phyloP scores from a whole-genome alignment of 1,140 invertebrate genomes.

The Sesamia nonagrioides region DNA sequence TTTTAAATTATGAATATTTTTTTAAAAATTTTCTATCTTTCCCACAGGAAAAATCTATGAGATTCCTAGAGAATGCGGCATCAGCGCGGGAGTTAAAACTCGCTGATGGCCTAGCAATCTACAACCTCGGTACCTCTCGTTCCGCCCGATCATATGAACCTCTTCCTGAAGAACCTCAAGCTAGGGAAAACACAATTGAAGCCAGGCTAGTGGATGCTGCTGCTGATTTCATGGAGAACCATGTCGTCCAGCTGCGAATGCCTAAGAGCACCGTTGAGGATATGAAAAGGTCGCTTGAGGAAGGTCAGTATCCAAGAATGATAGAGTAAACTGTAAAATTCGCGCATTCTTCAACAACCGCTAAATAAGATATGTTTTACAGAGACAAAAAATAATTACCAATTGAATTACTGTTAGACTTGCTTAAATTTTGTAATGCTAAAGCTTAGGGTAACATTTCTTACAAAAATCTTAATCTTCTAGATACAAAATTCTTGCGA shows the following conservation, averaged over 20 bases:
- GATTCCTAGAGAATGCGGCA: conserved; percentile 89
- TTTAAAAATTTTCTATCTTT: conserved; percentile 42
- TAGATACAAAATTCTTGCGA: no score
- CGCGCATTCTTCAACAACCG: no score
- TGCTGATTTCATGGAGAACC: conserved; percentile 92
- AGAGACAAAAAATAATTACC: no score
- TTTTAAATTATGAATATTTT: not conserved
- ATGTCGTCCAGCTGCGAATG: conserved; percentile 93
- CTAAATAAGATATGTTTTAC: no score
- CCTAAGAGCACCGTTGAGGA: conserved; percentile 91
- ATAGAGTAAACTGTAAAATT: no score
- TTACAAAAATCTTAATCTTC: no score
- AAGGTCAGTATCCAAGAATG: conserved; percentile 88
- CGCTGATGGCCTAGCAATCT: conserved; percentile 91
- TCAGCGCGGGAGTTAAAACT: conserved; percentile 86
- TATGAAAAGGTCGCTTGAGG: conserved; percentile 90
- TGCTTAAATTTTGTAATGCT: no score
- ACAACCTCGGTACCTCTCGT: conserved; percentile 88
- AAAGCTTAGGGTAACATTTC: not conserved
- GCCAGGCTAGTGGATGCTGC: conserved; percentile 91
- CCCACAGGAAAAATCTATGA: conserved; percentile 90
- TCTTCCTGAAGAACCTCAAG: conserved; percentile 90
- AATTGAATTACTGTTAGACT: no score
- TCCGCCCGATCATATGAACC: conserved; percentile 86
- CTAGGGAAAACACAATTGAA: conserved; percentile 92